phyloP scores from a whole-genome alignment of 2,888 invertebrate genomes.

The Harpalus rubripes region DNA sequence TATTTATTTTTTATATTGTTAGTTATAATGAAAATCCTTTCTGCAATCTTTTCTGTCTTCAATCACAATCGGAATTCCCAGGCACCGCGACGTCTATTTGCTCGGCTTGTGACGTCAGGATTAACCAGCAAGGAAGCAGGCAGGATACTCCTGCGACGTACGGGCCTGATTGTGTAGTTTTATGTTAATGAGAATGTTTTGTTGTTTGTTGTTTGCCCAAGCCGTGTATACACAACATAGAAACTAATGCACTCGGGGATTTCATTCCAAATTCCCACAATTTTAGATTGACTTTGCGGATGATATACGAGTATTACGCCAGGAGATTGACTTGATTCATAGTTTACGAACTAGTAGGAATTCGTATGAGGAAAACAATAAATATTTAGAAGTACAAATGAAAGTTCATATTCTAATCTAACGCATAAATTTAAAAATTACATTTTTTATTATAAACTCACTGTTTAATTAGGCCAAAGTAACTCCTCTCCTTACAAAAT shows the following conservation, averaged over 20 bases:
- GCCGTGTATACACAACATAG: neutral
- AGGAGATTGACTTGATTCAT: too few relatives aligned
- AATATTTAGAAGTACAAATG: too few relatives aligned
- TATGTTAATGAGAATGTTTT: slow-evolving; percentile 3
- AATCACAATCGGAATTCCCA: neutral
- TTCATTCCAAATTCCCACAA: neutral
- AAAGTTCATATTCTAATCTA: too few relatives aligned
- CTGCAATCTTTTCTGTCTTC: neutral
- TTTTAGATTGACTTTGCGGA: too few relatives aligned
- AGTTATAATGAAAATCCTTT: neutral
- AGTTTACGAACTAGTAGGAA: too few relatives aligned
- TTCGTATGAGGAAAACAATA: too few relatives aligned
- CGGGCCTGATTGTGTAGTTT: neutral
- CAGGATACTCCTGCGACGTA: neutral
- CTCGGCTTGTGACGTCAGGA: neutral
- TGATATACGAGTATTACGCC: too few relatives aligned
- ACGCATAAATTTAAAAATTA: too few relatives aligned
- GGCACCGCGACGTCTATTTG: neutral
- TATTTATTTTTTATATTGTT: too few relatives aligned
- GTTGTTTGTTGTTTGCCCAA: neutral
- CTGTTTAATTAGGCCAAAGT: too few relatives aligned
- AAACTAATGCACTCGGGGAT: neutral
- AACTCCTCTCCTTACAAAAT: too few relatives aligned
- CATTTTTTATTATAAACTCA: too few relatives aligned
- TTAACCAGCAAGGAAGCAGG: neutral